Evolutionary conservation across 2,888 invertebrate species (phyloP), one percentile per base, ranked within the genome.

Genomic region (Aporophyla lueneburgensis): DNA sequence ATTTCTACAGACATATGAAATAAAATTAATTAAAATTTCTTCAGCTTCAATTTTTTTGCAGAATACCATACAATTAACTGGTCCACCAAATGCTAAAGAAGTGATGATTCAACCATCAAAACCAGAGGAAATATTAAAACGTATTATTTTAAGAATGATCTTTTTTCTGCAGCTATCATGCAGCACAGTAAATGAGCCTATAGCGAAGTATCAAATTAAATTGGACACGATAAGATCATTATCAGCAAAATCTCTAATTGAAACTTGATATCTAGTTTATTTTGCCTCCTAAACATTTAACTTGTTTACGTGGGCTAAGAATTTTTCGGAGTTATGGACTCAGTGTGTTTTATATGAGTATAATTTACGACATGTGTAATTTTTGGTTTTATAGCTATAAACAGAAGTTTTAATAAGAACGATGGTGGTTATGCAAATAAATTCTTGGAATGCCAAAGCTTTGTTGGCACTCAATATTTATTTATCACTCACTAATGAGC

Each of bases 171-270:
- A 40, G 46, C 5, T 12, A 2, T 6, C 53, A 69, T 21, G 4
- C 19, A 58, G 27, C n/a, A 51, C 19, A 54, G 58, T 70, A 61
- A 73, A 67, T 70, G 56, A 78, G 58, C 75, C 24, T 66, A 75
- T 69, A 58, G 27, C 27, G 67, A 76, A 65, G 78, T 86, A 63
- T 87, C 88, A 75, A 62, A 63, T 69, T 87, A 78, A 76, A 80
- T 76, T 90, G 91, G 90, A 62, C 76, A 81, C 76, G 77, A 79
- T 78, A 74, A 87, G 89, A 88, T 69, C 61, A 49, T 91, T 91
- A 93, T 93, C 93, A 87, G 82, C 76, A 81, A 86, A 86, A 89
- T 90, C 89, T 93, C 87, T 93, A 92, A 93, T 94, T 93, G 94
- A 92, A 94, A 94, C 88, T 87, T 90, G 93, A 94, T 94, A 92